Percentiles rank a stretch among this genome's conserved stretches.
Conservation (phyloP, 1,140 invertebrate species). For the Zaprionus taronus region DNA sequence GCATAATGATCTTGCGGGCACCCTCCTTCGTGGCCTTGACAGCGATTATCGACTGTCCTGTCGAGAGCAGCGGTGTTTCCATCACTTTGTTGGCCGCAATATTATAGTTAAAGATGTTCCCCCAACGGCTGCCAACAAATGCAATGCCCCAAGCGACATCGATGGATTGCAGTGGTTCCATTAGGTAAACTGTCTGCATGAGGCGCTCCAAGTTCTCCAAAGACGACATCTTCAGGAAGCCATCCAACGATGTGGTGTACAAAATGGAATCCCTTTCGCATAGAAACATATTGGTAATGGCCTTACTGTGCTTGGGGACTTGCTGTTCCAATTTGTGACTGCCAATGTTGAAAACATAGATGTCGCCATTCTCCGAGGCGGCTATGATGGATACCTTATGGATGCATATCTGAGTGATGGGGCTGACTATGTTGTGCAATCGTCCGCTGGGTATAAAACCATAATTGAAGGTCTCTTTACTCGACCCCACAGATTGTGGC, state of each 20-base stretch:
- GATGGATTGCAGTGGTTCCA: conserved; percentile 78
- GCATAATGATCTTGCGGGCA: conserved; percentile 87
- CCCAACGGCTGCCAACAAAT: conserved; percentile 79
- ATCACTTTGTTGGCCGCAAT: conserved; percentile 57
- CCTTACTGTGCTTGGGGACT: conserved; percentile 80
- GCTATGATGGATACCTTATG: conserved; percentile 79
- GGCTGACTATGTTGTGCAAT: conserved; percentile 51
- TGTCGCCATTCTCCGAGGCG: conserved; percentile 86
- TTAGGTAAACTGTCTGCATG: conserved; percentile 69
- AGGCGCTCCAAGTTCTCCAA: conserved; percentile 73
- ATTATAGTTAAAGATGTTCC: conserved; percentile 72
- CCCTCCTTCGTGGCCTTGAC: conserved; percentile 89
- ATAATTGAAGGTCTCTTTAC: background rate
- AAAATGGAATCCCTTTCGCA: conserved; percentile 52
- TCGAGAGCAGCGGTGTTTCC: conserved; percentile 58
- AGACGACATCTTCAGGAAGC: conserved; percentile 74
- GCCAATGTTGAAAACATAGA: conserved; percentile 85
- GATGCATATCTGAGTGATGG: conserved; percentile 73
- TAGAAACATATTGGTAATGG: conserved; percentile 76
- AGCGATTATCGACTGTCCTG: conserved; percentile 86
- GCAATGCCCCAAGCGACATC: conserved; percentile 73
- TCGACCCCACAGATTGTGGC: background rate
- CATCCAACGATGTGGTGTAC: conserved; percentile 78
- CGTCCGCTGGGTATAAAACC: conserved; percentile 48
- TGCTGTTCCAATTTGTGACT: conserved; percentile 85